These are phyloP conservation scores for Euglossa dilemma DNA, from an alignment of 1,140 invertebrate genomes.

Conservation along the genomic window DNA sequence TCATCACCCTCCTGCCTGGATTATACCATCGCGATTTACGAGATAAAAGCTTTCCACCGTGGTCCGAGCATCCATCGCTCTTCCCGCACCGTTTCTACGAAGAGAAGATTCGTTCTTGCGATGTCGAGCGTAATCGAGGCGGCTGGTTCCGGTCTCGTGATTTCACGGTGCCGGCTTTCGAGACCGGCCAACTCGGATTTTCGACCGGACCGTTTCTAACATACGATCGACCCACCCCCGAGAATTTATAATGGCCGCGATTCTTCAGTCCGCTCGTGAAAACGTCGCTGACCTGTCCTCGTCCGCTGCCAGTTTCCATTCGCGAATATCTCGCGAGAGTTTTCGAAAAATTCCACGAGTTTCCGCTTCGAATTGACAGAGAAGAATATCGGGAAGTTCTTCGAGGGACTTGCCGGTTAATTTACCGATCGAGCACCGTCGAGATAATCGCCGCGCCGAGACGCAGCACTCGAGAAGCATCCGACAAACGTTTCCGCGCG, in stretches of 20 bases:
- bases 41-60: conserved; percentile 10
- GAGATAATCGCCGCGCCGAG: no score
- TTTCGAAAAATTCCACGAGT: no score
- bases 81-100: not conserved
- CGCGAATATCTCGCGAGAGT: no score
- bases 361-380: no score
- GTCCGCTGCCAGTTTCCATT: not conserved
- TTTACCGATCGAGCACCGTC: no score
- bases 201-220: conserved; percentile 15
- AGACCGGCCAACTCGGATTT: conserved; percentile 9
- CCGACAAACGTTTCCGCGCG: no score
- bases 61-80: not conserved
- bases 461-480: no score
- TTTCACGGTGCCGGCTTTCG: conserved; percentile 15
- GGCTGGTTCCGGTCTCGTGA: conserved; percentile 13
- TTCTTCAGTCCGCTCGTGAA: conserved; percentile 13
- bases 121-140: conserved; percentile 19
- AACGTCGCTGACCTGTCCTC: not conserved
- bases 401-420: no score
- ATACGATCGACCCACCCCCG: conserved; percentile 33
- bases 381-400: no score
- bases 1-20: not conserved
- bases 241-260: conserved; percentile 30
- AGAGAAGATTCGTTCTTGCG: not conserved
- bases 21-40: conserved; percentile 54